These are phyloP conservation scores for Uropetala carovei DNA, from an alignment of 2,888 invertebrate genomes.

Conservation along the genomic window DNA sequence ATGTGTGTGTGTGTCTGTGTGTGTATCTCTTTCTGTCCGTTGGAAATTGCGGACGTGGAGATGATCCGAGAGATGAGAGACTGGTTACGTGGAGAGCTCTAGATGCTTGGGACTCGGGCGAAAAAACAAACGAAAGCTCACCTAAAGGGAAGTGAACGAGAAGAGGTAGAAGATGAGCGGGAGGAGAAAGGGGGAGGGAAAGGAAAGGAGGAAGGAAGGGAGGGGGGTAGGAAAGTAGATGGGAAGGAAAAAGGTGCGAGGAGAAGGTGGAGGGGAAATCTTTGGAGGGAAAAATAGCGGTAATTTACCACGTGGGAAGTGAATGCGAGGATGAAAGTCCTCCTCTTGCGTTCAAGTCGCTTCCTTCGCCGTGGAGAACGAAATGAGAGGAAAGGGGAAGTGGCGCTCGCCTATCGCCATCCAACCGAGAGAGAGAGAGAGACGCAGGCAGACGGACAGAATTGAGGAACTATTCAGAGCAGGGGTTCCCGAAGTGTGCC, in stretches of 20 bases:
- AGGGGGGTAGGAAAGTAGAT: neutral
- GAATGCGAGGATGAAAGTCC: neutral
- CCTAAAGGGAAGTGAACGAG: neutral
- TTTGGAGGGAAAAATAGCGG: neutral
- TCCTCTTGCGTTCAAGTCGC: neutral
- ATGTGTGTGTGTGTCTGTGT: too few relatives aligned
- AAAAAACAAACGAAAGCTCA: neutral
- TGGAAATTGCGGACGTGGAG: neutral
- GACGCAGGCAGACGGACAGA: neutral
- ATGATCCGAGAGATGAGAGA: slow-evolving; percentile 1
- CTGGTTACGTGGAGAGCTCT: neutral
- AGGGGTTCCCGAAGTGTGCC: too few relatives aligned
- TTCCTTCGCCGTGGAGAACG: neutral
- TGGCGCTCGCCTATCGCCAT: neutral
- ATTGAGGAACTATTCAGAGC: too few relatives aligned
- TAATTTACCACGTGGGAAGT: slow-evolving; percentile 53
- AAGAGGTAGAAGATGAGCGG: neutral
- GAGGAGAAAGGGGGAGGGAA: neutral
- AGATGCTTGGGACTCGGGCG: too few relatives aligned
- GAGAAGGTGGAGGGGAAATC: neutral
- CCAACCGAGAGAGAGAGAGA: neutral
- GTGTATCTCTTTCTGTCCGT: neutral
- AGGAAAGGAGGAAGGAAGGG: neutral
- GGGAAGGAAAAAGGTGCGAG: neutral
- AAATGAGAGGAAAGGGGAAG: neutral